Percentiles rank a stretch among this genome's conserved stretches.
These are phyloP conservation scores for Zootermopsis nevadensis DNA, from an alignment of 2,888 invertebrate species.

Conservation along the genomic window DNA sequence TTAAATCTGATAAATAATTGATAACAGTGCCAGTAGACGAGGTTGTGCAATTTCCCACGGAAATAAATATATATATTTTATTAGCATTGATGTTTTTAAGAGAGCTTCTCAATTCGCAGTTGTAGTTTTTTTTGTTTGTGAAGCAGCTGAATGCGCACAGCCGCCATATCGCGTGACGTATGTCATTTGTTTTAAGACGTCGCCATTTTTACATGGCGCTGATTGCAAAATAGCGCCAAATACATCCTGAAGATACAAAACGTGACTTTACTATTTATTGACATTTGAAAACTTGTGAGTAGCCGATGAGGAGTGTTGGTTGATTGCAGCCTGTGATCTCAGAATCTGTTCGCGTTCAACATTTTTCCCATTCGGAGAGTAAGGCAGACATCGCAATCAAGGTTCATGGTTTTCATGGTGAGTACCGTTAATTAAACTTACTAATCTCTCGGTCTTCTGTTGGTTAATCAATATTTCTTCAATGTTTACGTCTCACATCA, in stretches of 20 bases:
- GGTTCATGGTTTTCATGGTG: conserved; percentile 35
- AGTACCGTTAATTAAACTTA: neutral
- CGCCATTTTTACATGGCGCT: neutral
- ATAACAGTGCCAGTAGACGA: neutral
- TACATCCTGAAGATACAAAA: too few species aligned
- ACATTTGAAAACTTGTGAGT: neutral
- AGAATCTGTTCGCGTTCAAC: neutral
- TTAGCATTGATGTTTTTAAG: neutral
- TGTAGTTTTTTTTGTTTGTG: too few species aligned
- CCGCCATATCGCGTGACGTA: neutral
- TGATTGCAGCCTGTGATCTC: neutral
- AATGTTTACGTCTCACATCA: too few species aligned
- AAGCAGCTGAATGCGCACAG: neutral
- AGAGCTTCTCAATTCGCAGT: neutral
- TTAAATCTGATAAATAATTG: neutral
- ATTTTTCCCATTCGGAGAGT: neutral
- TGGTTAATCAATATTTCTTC: too few species aligned
- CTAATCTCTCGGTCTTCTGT: too few species aligned
- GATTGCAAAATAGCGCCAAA: neutral
- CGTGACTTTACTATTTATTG: neutral
- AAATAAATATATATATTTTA: neutral
- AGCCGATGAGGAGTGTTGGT: neutral
- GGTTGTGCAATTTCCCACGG: neutral
- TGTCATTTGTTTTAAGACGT: neutral
- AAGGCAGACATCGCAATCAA: conserved; percentile 18